Percentiles rank a stretch among this genome's conserved stretches.
phyloP scores from a whole-genome alignment of 2,113 vertebrate species.

The Riparia riparia region DNA sequence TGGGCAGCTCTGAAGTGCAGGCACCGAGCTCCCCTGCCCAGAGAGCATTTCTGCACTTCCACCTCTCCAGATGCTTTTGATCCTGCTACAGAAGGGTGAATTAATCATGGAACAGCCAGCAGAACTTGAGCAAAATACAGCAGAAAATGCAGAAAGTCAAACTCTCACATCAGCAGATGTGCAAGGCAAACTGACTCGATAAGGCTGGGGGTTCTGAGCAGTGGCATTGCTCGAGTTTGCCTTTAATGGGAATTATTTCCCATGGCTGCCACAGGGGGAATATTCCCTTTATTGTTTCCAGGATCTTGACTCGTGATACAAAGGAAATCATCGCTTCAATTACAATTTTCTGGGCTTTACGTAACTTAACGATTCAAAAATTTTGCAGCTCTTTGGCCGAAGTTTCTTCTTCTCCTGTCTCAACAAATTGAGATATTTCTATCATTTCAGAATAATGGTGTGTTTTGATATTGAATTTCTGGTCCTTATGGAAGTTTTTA shows the following conservation, averaged over 20 bases:
- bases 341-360: conserved; percentile 31
- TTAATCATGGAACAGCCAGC: conserved; percentile 46
- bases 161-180: background rate
- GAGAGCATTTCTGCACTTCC: conserved; percentile 70
- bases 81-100: conserved; percentile 45
- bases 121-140: conserved; percentile 8
- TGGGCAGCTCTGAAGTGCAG: conserved; percentile 72
- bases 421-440: background rate
- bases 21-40: conserved; percentile 69
- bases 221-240: background rate
- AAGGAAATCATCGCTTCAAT: background rate
- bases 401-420: background rate
- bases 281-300: background rate
- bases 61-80: conserved; percentile 76
- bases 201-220: background rate
- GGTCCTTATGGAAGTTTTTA: background rate
- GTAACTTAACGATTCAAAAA: background rate
- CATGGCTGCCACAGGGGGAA: background rate
- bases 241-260: background rate
- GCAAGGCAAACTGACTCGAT: background rate
- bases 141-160: background rate
- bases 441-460: background rate
- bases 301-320: background rate
- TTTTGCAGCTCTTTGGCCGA: background rate
- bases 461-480: background rate